A percentile compares a stretch with the other conserved stretches of the same genome.
Evolutionary conservation across 2,113 vertebrate species (phyloP).

Genomic region (Emydocephalus ijimae): DNA sequence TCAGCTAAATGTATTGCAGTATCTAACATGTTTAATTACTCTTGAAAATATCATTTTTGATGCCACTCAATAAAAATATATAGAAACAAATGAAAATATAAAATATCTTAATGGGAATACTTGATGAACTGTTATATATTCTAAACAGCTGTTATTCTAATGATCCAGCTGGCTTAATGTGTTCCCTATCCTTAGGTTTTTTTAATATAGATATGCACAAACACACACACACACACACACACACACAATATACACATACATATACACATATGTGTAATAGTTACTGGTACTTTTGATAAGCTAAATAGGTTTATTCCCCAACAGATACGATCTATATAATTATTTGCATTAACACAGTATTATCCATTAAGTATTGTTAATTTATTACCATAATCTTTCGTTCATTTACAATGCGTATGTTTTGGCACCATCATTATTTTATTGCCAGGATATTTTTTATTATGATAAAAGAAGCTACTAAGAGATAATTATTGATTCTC

Average conservation of each 20-base stretch:
- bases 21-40: slow-evolving; percentile 1
- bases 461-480: background rate
- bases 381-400: background rate
- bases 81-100: background rate
- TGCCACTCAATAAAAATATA: background rate
- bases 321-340: background rate
- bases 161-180: slow-evolving; percentile 11
- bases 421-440: background rate
- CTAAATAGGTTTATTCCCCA: background rate
- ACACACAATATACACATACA: background rate
- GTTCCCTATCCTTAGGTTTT: background rate
- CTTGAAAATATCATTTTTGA: background rate
- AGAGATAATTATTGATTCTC: background rate
- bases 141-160: slow-evolving; percentile 7
- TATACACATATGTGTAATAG: background rate
- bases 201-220: background rate
- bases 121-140: slow-evolving; percentile 17
- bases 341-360: background rate
- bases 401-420: background rate
- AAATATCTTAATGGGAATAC: background rate
- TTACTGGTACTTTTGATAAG: background rate
- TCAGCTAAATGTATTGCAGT: background rate
- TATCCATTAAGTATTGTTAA: background rate
- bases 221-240: background rate
- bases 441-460: background rate